phyloP scores from a whole-genome alignment of 2,888 invertebrate species.

The Zeuzera pyrina region DNA sequence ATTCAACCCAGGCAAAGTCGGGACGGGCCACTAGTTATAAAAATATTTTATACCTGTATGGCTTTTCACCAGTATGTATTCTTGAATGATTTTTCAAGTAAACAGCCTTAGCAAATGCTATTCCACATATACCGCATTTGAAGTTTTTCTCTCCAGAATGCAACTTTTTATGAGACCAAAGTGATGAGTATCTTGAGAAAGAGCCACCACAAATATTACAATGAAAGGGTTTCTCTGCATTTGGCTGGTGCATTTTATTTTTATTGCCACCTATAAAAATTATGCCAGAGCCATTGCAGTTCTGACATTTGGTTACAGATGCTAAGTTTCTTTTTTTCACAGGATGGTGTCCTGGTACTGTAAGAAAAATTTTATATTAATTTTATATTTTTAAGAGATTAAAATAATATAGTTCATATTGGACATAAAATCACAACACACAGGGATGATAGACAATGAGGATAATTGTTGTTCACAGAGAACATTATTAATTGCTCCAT shows the following conservation, averaged over 20 bases:
- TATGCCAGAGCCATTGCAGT: constrained; percentile 91
- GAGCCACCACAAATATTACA: constrained; percentile 91
- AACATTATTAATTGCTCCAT: too few species aligned
- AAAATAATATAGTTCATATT: too few species aligned
- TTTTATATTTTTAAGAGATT: too few species aligned
- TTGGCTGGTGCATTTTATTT: constrained; percentile 72
- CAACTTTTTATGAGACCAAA: constrained; percentile 91
- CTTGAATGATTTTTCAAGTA: constrained; percentile 91
- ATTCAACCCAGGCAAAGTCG: too few species aligned
- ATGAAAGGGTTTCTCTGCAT: constrained; percentile 86
- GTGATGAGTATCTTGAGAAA: constrained; percentile 87
- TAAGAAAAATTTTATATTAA: too few species aligned
- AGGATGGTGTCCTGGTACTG: constrained; percentile 78
- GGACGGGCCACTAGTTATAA: too few species aligned
- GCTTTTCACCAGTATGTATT: constrained; percentile 85
- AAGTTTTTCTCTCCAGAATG: constrained; percentile 89
- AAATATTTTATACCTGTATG: constrained; percentile 43
- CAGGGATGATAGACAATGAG: too few species aligned
- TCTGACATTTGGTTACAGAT: constrained; percentile 89
- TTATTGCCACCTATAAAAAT: constrained; percentile 83
- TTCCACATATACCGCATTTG: constrained; percentile 89
- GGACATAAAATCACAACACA: too few species aligned
- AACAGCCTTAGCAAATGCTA: constrained; percentile 92
- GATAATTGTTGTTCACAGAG: too few species aligned
- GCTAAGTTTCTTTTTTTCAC: constrained; percentile 88